These are phyloP conservation scores for Arctia plantaginis DNA, from an alignment of 2,888 invertebrate genomes.

Conservation along the genomic window DNA sequence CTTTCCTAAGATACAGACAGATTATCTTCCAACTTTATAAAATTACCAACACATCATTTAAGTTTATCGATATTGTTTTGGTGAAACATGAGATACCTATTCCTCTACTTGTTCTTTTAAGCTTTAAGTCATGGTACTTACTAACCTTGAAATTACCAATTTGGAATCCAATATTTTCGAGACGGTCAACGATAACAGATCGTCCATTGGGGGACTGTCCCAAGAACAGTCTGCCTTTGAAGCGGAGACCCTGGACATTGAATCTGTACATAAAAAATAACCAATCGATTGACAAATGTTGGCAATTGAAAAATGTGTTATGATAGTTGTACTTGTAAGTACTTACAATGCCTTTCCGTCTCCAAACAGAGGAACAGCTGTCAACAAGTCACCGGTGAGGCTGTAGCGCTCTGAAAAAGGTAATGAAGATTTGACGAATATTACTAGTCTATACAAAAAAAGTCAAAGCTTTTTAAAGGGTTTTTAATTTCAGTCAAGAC, in stretches of 20 bases:
- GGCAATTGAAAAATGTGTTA: neutral
- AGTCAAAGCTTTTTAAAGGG: neutral
- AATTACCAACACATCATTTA: neutral
- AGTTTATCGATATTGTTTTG: neutral
- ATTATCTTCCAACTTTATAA: neutral
- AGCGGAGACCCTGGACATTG: constrained; percentile 62
- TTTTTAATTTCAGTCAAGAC: neutral
- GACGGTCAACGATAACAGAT: constrained; percentile 69
- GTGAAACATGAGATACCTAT: neutral
- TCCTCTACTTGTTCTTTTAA: neutral
- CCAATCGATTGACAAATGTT: neutral
- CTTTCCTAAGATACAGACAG: too few relatives aligned
- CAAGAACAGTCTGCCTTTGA: constrained; percentile 62
- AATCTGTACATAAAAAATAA: constrained; percentile 62
- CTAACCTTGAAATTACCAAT: constrained; percentile 70
- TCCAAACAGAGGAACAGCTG: constrained; percentile 75
- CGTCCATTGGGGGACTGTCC: constrained; percentile 69
- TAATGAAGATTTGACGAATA: neutral
- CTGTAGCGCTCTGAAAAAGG: constrained; percentile 69
- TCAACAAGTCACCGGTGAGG: constrained; percentile 69
- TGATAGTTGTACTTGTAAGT: neutral
- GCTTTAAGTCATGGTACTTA: constrained; percentile 12
- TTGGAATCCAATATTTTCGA: constrained; percentile 64
- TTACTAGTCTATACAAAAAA: neutral
- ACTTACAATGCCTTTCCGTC: constrained; percentile 73